Evolutionary conservation across 1,140 invertebrate genomes (phyloP), one percentile per base, ranked within the genome.

Genomic region (Drosophila bocqueti): DNA sequence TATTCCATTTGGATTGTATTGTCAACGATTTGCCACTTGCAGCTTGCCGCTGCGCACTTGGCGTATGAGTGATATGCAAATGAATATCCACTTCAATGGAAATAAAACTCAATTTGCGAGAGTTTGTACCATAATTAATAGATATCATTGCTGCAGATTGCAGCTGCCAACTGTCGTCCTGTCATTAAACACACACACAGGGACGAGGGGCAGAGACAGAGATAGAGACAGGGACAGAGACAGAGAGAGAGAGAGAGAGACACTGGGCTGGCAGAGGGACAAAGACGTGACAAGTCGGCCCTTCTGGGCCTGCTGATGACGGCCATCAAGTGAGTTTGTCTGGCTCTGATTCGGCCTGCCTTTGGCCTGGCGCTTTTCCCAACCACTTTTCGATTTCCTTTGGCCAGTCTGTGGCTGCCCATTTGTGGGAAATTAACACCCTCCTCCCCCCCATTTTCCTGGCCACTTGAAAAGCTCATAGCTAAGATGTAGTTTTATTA

Each of bases 1-100:
- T 50, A 71, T 59, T 49, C 69, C 65, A 59, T 71, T 72, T 59
- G 69, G 21, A 42, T 59, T 71, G 69, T 50, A 59, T 71, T 69
- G 65, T 49, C 69, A 69, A 72, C 69, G 65, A 59, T 59, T 59
- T 72, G 52, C 67, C 68, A 73, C 68, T 73, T 72, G 67, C 69
- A 59, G 57, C 67, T 72, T 13, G 43, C 16, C 65, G 31, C 34
- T 59, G 52, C 52, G 3, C 69, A 73, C 71, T 73, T 73, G 71
- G 45, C 71, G 71, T 61, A 74, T 74, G 71, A 74, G 68, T 74
- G 71, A 74, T 74, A 74, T 74, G 71, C 71, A 74, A 74, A 74
- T 74, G 71, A 73, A 73, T 43, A 52, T 61, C 55, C 71, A 50
- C 68, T 74, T 74, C 46, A 52, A 43, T 52, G 55, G 38, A 52